Base-by-base conservation (phyloP, 1,140 invertebrate species). In the Drosophila ogumai region DNA sequence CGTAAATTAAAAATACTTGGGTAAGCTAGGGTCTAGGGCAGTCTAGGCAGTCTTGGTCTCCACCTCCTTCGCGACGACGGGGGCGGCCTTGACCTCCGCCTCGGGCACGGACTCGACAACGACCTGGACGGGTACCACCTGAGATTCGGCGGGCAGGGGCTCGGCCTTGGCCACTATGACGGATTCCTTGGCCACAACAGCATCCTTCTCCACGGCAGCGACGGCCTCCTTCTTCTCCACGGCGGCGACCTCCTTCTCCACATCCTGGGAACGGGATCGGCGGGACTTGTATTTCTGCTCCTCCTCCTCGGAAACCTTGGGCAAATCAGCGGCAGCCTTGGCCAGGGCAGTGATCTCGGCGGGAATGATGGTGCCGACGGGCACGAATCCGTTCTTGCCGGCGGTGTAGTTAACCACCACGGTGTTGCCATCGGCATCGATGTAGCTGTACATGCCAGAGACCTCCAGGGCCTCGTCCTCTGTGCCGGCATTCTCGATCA, bases 361-460 rank as follows among this genome's bases (percentile, higher is more conserved):
- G 10, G 93, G 94, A 57, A 95, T 93, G 74, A 94, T 94, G 44
- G 93, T 94, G 25, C 95, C 95, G 17, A 92, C 72, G 61, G 95
- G 93, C 17, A 94, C 91, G 85, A 95, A 96, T 36, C 95, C 95
- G 67, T 95, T 95, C 78, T 95, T 95, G 77, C 95, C 95, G 40
- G 95, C 95, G 1, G 93, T 94, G 79, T 94, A 95, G 77, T 93
- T 92, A 7, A 97, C 95, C 77, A 94, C 94, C 75, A 96, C 95
- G 15, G 94, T 93, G 75, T 96, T 93, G 46, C 96, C 96, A 81
- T 96, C 95, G 6, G 95, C 94, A 44, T 92, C 95, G 1, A 94
- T 91, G 75, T 93, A 96, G 52, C 93, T 93, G 90, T 93, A 96
- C 76, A 93, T 94, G 54, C 94, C 94, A 5, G 60, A 25, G 1